Conservation (phyloP, 2,888 invertebrate genomes). For the Terebella lapidaria region DNA sequence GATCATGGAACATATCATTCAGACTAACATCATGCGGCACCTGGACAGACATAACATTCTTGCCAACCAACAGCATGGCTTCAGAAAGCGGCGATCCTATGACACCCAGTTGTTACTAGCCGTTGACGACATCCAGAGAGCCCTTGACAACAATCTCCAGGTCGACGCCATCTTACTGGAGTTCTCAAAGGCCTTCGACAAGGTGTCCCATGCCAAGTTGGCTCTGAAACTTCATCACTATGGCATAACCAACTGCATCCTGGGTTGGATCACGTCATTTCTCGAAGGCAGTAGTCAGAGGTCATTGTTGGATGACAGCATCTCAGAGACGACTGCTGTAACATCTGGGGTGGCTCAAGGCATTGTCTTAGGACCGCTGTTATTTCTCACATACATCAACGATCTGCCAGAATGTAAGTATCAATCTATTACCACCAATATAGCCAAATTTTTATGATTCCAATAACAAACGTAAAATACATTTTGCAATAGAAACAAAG, state of each 20-base stretch:
- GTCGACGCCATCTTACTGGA: background rate
- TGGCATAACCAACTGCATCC: background rate
- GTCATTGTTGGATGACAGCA: background rate
- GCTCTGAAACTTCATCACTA: background rate
- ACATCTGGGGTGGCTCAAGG: background rate
- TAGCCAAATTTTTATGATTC: background rate
- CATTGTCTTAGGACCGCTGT: background rate
- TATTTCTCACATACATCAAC: background rate
- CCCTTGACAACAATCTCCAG: background rate
- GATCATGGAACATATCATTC: no score
- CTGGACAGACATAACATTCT: no score
- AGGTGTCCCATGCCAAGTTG: background rate
- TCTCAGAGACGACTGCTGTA: background rate
- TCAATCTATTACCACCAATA: background rate
- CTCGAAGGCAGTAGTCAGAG: background rate
- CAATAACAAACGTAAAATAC: no score
- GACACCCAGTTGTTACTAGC: background rate
- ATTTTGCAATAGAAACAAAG: no score
- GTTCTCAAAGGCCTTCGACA: background rate
- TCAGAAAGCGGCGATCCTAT: background rate
- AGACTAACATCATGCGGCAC: no score
- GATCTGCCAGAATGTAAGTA: background rate
- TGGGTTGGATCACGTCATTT: background rate
- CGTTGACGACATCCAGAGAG: background rate
- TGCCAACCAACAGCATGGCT: no score